Conservation (phyloP, 2,888 invertebrate genomes). For the Oeneis ivallda region DNA sequence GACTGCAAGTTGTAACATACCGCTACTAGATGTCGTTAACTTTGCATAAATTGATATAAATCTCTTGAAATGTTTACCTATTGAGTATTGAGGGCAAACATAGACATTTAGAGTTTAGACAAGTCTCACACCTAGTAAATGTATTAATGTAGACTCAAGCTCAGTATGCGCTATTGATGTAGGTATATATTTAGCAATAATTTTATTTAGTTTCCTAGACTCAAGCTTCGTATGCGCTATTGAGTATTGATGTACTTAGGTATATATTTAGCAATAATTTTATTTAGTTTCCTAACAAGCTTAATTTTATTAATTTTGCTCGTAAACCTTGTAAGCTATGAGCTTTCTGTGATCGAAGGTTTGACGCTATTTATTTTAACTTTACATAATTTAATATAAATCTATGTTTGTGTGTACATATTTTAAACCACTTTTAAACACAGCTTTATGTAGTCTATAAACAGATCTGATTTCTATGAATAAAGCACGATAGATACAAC, state of each 20-base stretch:
- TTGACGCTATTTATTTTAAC: no score
- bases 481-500: constrained; percentile 7
- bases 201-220: no score
- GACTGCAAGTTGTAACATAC: background rate
- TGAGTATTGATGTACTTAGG: no score
- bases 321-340: no score
- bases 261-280: background rate
- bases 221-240: no score
- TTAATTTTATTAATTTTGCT: no score
- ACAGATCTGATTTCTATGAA: background rate
- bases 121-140: background rate
- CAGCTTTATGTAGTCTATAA: background rate
- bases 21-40: background rate
- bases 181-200: background rate
- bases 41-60: background rate
- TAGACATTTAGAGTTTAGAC: background rate
- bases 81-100: background rate
- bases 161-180: background rate
- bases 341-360: no score
- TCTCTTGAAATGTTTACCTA: background rate
- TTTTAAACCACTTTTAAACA: no score
- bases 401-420: background rate
- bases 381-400: no score
- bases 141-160: background rate
- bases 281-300: no score